Evolutionary conservation across 1,140 invertebrate species (phyloP).

Genomic region (Drosophila dunni): DNA sequence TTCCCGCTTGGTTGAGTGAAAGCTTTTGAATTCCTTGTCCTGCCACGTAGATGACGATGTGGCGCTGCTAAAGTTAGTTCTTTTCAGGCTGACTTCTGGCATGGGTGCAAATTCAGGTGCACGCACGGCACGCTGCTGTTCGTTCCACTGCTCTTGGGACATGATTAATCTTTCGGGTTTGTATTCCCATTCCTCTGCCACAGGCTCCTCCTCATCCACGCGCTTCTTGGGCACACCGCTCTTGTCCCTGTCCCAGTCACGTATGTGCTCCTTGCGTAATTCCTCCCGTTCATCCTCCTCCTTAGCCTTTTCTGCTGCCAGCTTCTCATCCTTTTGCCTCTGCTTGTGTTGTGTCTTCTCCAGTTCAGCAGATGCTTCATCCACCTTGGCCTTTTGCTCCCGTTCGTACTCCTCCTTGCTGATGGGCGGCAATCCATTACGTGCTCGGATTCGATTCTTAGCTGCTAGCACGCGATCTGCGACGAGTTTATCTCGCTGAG

Average conservation of each 20-base stretch:
- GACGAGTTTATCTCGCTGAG: slow-evolving; percentile 89
- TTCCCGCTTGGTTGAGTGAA: slow-evolving; percentile 60
- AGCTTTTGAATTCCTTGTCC: slow-evolving; percentile 54
- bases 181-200: slow-evolving; percentile 78
- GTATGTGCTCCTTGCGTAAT: slow-evolving; percentile 86
- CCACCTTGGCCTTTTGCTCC: slow-evolving; percentile 64
- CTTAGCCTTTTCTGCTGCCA: slow-evolving; percentile 66
- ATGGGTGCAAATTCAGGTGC: slow-evolving; percentile 89
- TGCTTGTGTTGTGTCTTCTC: slow-evolving; percentile 85
- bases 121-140: slow-evolving; percentile 89
- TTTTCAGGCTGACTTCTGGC: slow-evolving; percentile 54
- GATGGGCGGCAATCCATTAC: slow-evolving; percentile 89
- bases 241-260: slow-evolving; percentile 90
- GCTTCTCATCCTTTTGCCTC: slow-evolving; percentile 83
- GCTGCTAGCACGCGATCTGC: slow-evolving; percentile 91
- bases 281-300: slow-evolving; percentile 85
- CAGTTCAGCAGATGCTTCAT: slow-evolving; percentile 85
- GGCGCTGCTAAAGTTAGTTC: slow-evolving; percentile 79
- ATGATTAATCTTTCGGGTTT: slow-evolving; percentile 86
- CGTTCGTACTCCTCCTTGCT: slow-evolving; percentile 67
- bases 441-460: slow-evolving; percentile 90
- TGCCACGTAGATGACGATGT: slow-evolving; percentile 25
- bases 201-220: slow-evolving; percentile 62
- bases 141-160: slow-evolving; percentile 92
- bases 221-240: slow-evolving; percentile 35